phyloP scores from a whole-genome alignment of 2,113 vertebrate genomes.

The Megaleporinus macrocephalus region DNA sequence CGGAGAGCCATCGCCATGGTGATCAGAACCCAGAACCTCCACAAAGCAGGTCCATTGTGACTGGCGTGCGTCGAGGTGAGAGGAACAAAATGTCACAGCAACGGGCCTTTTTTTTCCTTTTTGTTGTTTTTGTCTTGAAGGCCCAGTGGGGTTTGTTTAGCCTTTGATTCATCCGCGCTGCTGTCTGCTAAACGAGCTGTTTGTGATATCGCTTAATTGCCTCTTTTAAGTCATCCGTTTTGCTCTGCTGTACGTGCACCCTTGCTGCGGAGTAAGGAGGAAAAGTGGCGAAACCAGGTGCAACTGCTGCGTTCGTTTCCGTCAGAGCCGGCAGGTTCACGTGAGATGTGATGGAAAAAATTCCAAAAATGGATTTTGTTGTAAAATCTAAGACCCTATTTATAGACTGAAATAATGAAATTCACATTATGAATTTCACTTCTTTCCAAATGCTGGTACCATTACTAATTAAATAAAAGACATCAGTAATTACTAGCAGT shows the following conservation, averaged over 20 bases:
- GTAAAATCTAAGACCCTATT: background rate
- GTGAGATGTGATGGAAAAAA: background rate
- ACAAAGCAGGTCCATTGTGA: constrained; percentile 77
- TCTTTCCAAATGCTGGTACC: too few species aligned
- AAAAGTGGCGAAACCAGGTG: background rate
- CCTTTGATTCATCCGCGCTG: constrained; percentile 66
- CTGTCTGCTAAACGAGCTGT: constrained; percentile 61
- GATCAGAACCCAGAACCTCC: constrained; percentile 76
- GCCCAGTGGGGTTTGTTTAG: constrained; percentile 69
- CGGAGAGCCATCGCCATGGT: constrained; percentile 81
- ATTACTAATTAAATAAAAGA: too few species aligned
- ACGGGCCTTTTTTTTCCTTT: constrained; percentile 75
- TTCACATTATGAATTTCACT: too few species aligned
- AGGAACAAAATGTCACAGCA: constrained; percentile 83
- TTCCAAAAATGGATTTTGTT: background rate
- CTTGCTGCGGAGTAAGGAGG: background rate
- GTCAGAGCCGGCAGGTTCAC: background rate
- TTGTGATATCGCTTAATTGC: constrained; percentile 61
- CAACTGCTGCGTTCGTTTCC: background rate
- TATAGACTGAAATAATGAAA: too few species aligned
- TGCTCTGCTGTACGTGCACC: constrained; percentile 22
- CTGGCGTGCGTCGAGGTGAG: constrained; percentile 76
- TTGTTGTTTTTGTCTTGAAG: constrained; percentile 75
- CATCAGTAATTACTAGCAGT: background rate
- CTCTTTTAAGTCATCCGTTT: constrained; percentile 55